These are phyloP conservation scores for Naso thynnoides DNA, from an alignment of 2,797 vertebrate genomes.

Conservation along the genomic window DNA sequence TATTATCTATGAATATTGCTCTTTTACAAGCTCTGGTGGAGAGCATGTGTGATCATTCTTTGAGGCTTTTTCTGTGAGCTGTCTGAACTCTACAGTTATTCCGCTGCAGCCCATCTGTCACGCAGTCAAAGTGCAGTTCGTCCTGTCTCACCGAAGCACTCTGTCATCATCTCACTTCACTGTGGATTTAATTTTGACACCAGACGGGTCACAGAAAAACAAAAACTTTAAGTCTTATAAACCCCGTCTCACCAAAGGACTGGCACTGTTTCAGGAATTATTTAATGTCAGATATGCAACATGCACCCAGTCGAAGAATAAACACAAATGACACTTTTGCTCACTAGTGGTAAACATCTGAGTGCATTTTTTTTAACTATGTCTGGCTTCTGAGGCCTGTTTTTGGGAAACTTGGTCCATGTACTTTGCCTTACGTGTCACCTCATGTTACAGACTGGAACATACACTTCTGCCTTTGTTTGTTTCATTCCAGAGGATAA, in stretches of 20 bases:
- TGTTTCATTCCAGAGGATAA: constrained; percentile 33
- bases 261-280: constrained; percentile 5
- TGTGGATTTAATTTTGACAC: constrained; percentile 19
- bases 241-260: not conserved
- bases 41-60: constrained; percentile 26
- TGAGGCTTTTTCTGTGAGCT: constrained; percentile 32
- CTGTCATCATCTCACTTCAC: constrained; percentile 18
- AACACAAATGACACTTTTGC: constrained; percentile 17
- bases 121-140: constrained; percentile 2
- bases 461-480: constrained; percentile 30
- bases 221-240: constrained; percentile 13
- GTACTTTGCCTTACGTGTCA: constrained; percentile 4
- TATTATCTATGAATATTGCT: not conserved
- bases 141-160: constrained; percentile 8
- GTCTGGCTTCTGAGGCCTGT: constrained; percentile 10
- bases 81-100: constrained; percentile 12
- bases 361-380: no score
- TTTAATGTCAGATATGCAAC: constrained; percentile 5
- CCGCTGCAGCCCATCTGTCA: constrained; percentile 25
- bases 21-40: constrained; percentile 12
- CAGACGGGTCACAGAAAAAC: constrained; percentile 14
- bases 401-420: constrained; percentile 14
- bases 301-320: not conserved
- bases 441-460: constrained; percentile 7
- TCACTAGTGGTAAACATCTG: no score